Percentiles rank a stretch among this genome's conserved stretches.
These are phyloP conservation scores for Orthosia gothica DNA, from an alignment of 2,888 invertebrate genomes.

Conservation along the genomic window DNA sequence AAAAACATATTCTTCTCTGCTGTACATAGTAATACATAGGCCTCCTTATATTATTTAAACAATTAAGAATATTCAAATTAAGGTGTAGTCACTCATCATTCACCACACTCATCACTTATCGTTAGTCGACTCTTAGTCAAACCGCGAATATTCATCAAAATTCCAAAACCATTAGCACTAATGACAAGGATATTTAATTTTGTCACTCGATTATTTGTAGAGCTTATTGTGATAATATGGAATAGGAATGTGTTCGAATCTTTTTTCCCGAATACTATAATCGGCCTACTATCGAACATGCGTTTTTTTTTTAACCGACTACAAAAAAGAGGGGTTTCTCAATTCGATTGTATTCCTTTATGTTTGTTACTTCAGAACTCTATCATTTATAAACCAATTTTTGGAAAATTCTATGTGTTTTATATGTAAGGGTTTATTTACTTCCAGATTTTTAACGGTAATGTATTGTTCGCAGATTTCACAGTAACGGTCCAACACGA, in stretches of 20 bases:
- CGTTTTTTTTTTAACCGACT: too few species aligned
- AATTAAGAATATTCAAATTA: not conserved
- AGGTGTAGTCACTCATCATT: not conserved
- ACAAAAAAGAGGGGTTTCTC: too few species aligned
- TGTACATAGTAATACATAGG: not conserved
- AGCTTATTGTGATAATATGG: not conserved
- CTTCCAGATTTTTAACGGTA: not conserved
- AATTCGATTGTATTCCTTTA: too few species aligned
- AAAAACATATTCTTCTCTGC: slow-evolving; percentile 16
- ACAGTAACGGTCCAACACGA: slow-evolving; percentile 91
- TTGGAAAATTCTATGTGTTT: too few species aligned
- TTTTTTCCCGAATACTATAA: not conserved
- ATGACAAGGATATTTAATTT: not conserved
- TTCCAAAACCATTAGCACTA: not conserved
- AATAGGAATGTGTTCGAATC: not conserved
- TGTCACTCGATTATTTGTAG: not conserved
- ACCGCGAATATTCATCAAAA: not conserved
- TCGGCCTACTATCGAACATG: too few species aligned
- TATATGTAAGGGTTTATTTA: too few species aligned
- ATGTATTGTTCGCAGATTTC: slow-evolving; percentile 81
- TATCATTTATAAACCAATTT: too few species aligned
- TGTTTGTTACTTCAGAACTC: too few species aligned
- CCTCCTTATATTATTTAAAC: not conserved
- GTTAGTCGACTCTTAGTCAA: not conserved
- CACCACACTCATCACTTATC: not conserved